Evolutionary conservation across 1,140 invertebrate species (phyloP), one percentile per base, ranked within the genome.

Genomic region (Tachypleus tridentatus): DNA sequence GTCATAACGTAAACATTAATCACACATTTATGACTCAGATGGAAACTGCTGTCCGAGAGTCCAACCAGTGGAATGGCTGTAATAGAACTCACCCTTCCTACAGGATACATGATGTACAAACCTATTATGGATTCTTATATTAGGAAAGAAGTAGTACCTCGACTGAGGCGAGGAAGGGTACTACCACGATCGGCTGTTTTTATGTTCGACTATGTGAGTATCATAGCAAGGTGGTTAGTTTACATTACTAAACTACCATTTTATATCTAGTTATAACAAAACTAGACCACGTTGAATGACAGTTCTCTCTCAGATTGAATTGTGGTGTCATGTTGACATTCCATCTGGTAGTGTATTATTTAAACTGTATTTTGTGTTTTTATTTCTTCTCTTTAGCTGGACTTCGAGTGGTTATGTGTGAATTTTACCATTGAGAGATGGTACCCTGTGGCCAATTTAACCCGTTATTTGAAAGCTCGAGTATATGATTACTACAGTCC

Each of bases 401-500:
- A 91, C 72, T 75, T 81, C 4, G 84, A 87, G 74, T 83, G 85
- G 65, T 94, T 88, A 0, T 98, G 95, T 75, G 85, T 97, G 0
- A 87, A 91, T 73, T 93, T 97, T 72, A 93, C 90, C 0, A 84
- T 95, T 51, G 89, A 95, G 77, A 81, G 95, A 68, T 97, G 93
- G 93, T 90, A 85, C 78, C 95, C 94, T 5, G 92, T 97, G 3
- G 95, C 94, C 10, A 98, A 98, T 77, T 91, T 96, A 86, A 94
- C 93, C 0, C 83, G 91, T 51, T 93, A 91, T 75, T 81, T 97
- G 68, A 86, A 90, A 4, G 85, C 95, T 58, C 83, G 89, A 69
- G 85, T 97, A 4, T 97, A 96, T 76, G 94, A 97, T 79, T 97
- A 95, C 74, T 97, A 97, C 80, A 87, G 93, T 65, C 94, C 94